Conservation (phyloP, 2,797 vertebrate genomes). For the Danio tinwini region DNA sequence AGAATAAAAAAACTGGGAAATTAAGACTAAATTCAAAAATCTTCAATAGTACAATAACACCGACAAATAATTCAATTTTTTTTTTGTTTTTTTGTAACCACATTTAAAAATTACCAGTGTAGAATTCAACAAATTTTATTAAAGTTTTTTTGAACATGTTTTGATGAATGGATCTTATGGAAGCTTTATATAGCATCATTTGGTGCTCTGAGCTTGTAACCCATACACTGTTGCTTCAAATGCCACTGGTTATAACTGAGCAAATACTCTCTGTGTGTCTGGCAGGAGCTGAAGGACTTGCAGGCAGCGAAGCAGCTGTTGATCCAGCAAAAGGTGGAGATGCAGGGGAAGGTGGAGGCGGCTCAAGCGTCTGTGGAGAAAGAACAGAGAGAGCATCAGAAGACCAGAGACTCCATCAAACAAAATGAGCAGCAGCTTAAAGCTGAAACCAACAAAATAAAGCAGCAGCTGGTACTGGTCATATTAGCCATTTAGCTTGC, state of each 20-base stretch:
- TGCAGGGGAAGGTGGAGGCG: slow-evolving; percentile 86
- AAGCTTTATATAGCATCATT: background rate
- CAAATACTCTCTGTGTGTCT: slow-evolving; percentile 22
- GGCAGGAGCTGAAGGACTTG: slow-evolving; percentile 86
- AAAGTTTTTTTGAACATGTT: too few species aligned
- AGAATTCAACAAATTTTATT: too few species aligned
- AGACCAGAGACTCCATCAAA: slow-evolving; percentile 79
- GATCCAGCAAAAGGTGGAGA: slow-evolving; percentile 96
- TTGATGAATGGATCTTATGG: background rate
- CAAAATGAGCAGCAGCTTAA: slow-evolving; percentile 85
- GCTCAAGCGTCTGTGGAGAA: slow-evolving; percentile 79
- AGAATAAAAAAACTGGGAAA: too few species aligned
- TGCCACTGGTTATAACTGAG: background rate
- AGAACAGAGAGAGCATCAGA: slow-evolving; percentile 85
- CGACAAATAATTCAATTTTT: too few species aligned
- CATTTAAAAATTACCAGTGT: too few species aligned
- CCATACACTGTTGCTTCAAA: background rate
- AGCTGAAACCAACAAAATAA: slow-evolving; percentile 78
- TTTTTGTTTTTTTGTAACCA: too few species aligned
- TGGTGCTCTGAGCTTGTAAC: background rate
- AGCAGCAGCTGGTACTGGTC: slow-evolving; percentile 84
- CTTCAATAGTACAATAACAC: too few species aligned
- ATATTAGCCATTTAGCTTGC: too few species aligned
- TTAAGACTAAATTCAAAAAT: too few species aligned
- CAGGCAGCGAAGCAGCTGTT: slow-evolving; percentile 92